These are phyloP conservation scores for Echinops telfairi DNA, from an alignment of 2,113 vertebrate genomes.

Conservation along the genomic window DNA sequence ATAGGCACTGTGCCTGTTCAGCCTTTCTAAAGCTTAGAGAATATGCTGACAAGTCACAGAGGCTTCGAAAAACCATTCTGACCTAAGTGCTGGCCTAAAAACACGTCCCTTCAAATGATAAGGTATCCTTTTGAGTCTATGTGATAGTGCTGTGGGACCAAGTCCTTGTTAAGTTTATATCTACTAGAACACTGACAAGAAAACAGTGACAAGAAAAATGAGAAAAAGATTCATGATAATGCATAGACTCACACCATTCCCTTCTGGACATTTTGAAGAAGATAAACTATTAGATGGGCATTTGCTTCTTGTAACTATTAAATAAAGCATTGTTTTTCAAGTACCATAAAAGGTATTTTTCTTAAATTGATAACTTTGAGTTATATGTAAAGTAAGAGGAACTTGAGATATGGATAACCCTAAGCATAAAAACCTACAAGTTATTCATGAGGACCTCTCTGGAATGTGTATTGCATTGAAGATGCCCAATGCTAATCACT, in stretches of 20 bases:
- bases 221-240: background rate
- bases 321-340: background rate
- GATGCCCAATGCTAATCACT: background rate
- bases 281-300: background rate
- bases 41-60: constrained; percentile 4
- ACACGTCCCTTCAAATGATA: background rate
- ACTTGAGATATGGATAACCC: background rate
- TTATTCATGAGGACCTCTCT: background rate
- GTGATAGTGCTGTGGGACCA: background rate
- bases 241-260: background rate
- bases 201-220: constrained; percentile 54
- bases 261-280: background rate
- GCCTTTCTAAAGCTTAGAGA: background rate
- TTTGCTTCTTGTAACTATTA: background rate
- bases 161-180: background rate
- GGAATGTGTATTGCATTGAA: background rate
- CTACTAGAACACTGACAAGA: background rate
- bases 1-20: background rate
- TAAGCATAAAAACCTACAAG: background rate
- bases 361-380: background rate
- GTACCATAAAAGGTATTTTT: constrained; percentile 15
- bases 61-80: background rate
- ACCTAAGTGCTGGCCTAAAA: background rate
- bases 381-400: background rate
- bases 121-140: background rate